Percentiles rank a stretch among this genome's conserved stretches.
Evolutionary conservation across 2,113 vertebrate species (phyloP).

Genomic region (Atlantisia rogersi): DNA sequence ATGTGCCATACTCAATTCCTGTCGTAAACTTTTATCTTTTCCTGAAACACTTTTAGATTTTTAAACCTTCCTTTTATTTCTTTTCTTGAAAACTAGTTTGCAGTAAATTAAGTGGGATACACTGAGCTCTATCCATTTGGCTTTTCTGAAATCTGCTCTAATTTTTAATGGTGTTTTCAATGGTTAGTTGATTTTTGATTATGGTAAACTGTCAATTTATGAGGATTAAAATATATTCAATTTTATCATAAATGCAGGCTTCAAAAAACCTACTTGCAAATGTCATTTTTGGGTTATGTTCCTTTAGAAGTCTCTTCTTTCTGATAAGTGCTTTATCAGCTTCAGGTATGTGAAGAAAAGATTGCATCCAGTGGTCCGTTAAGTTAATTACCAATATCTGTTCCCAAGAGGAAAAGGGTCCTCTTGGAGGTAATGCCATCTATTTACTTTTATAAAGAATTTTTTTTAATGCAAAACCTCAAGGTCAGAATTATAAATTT

Average conservation of each 20-base stretch:
- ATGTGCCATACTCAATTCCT: not conserved
- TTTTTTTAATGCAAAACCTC: not conserved
- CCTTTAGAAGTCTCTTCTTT: not conserved
- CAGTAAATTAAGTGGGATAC: not conserved
- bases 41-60: not conserved
- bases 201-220: not conserved
- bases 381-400: conserved; percentile 18
- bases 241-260: not conserved
- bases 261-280: not conserved
- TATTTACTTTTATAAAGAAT: not conserved
- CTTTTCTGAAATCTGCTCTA: not conserved
- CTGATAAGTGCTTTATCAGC: not conserved
- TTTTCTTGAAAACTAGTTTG: not conserved
- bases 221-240: not conserved
- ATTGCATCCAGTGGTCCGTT: not conserved
- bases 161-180: not conserved
- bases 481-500: not conserved
- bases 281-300: not conserved
- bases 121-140: not conserved
- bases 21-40: not conserved
- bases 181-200: not conserved
- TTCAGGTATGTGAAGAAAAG: not conserved
- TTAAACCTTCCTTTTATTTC: not conserved
- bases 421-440: not conserved
- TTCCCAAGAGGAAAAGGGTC: not conserved